Base-by-base conservation (phyloP, 1,140 invertebrate species). In the Linepithema humile region DNA sequence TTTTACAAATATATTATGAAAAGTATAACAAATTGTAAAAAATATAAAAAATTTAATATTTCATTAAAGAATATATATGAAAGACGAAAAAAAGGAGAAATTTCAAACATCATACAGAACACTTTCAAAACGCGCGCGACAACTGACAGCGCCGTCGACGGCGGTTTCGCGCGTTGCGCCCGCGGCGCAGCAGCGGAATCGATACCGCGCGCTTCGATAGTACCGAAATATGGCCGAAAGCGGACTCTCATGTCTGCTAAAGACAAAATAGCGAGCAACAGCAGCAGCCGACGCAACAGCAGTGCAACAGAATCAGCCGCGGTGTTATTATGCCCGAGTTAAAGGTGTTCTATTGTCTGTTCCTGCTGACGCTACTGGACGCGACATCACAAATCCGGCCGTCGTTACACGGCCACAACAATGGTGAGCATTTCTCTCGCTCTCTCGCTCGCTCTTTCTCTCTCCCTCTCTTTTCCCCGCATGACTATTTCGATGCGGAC, bases 321-420 rank as follows among this genome's bases (percentile, higher is more conserved):
- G 38, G 80, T 75, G 75, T 90, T 93, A 94, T 93, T 94, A 94
- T 94, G 94, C 90, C 92, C 86, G 91, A 91, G 85, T 87, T 85
- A 86, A 93, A 91, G 86, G 88, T 94, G 91, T 92, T 91, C 85
- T 90, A 89, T 85, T 94, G 86, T 88, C 89, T 94, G 84, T 89
- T 94, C 91, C 84, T 94, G 82, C 92, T 93, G 86, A 92, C 90
- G 74, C 89, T 94, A 88, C 82, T 94, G 57, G 91, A 93, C 85
- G 86, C 90, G 43, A 91, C 92, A 53, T 91, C 91, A 53, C 92
- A 92, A 88, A 94, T 93, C 82, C 91, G 92, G 82, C 91, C 93
- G 80, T 92, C 93, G 87, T 90, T 93, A 80, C 93, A 94, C 88
- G 93, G 92, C 82, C 93, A 94, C 67, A 94, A 94, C 89, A 94